Evolutionary conservation across 1,140 invertebrate species (phyloP).

Genomic region (Habropoda laboriosa): DNA sequence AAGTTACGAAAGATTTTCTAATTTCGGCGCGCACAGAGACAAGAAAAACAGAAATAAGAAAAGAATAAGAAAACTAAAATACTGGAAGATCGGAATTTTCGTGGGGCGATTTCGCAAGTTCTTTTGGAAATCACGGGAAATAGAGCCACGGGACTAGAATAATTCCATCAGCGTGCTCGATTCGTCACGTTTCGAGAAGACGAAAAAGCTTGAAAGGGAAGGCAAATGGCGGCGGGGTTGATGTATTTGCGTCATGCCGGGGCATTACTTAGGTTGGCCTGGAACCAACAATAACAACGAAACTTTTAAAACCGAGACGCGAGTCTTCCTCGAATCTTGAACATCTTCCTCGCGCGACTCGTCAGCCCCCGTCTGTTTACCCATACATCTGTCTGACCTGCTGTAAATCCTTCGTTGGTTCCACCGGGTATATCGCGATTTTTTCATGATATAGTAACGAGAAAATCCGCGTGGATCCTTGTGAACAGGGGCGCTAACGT

Average conservation of each 20-base stretch:
- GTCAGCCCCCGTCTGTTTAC: slow-evolving; percentile 37
- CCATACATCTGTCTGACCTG: slow-evolving; percentile 33
- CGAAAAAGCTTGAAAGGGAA: slow-evolving; percentile 21
- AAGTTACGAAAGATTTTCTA: no score
- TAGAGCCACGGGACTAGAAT: neutral
- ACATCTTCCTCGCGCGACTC: slow-evolving; percentile 17
- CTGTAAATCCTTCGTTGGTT: slow-evolving; percentile 48
- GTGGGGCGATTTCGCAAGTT: no score
- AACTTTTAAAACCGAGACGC: slow-evolving; percentile 62
- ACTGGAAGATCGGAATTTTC: no score
- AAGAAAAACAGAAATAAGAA: no score
- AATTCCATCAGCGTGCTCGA: neutral
- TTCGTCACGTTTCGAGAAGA: neutral
- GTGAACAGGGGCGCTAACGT: neutral
- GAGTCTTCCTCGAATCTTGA: slow-evolving; percentile 44
- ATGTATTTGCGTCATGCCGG: slow-evolving; percentile 58
- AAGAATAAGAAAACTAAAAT: no score
- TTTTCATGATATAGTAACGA: neutral
- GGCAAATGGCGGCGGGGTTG: slow-evolving; percentile 27
- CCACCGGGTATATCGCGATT: neutral
- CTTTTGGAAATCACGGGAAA: neutral
- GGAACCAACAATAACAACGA: slow-evolving; percentile 64
- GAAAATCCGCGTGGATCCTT: neutral
- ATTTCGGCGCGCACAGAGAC: no score
- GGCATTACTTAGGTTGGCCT: slow-evolving; percentile 63